Conservation (phyloP, 2,888 invertebrate species). For the Sicus ferrugineus region DNA sequence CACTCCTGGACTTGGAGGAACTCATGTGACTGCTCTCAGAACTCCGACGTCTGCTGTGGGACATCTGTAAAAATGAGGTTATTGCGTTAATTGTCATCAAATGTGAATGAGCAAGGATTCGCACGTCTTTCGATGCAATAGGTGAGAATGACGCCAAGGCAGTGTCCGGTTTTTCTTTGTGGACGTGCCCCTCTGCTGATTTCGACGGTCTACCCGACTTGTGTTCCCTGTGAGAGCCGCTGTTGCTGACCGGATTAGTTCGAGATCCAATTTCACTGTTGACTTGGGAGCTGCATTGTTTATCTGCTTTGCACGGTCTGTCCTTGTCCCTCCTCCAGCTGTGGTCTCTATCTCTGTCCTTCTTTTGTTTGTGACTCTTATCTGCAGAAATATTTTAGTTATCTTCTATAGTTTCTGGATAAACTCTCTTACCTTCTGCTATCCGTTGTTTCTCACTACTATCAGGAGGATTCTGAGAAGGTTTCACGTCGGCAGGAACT, state of each 20-base stretch:
- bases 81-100: no score
- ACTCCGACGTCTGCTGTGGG: conserved; percentile 54
- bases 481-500: not conserved
- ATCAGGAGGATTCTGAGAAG: not conserved
- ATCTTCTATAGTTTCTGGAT: not conserved
- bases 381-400: conserved; percentile 41
- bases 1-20: conserved; percentile 39
- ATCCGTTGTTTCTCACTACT: not conserved
- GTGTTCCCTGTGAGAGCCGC: not conserved
- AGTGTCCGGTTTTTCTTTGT: conserved; percentile 37
- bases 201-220: conserved; percentile 37
- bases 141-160: conserved; percentile 43
- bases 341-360: conserved; percentile 59
- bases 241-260: conserved; percentile 36
- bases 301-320: conserved; percentile 41
- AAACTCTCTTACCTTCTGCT: not conserved
- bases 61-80: conserved; percentile 28
- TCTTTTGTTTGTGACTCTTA: conserved; percentile 62
- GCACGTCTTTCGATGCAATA: conserved; percentile 42
- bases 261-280: conserved; percentile 37
- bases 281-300: conserved; percentile 29
- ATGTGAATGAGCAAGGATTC: no score
- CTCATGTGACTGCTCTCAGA: conserved; percentile 58
- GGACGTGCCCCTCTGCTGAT: conserved; percentile 11
- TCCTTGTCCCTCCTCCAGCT: conserved; percentile 46